Percentiles rank a stretch among this genome's conserved stretches.
These are phyloP conservation scores for Uropetala carovei DNA, from an alignment of 2,888 invertebrate genomes.

Conservation along the genomic window DNA sequence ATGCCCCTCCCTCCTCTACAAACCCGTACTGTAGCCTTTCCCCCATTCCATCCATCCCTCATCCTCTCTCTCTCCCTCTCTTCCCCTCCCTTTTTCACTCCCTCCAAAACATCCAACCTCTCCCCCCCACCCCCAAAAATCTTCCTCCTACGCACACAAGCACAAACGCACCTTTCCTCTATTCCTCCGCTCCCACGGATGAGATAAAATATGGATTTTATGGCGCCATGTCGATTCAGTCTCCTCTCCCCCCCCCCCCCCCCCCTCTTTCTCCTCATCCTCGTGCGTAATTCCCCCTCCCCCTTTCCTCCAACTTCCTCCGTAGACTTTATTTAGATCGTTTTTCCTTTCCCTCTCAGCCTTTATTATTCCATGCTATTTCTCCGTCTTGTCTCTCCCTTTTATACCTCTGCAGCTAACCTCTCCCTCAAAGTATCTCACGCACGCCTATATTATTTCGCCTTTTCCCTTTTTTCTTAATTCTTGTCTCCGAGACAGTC, in stretches of 20 bases:
- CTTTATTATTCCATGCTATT: neutral
- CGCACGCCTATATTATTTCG: neutral
- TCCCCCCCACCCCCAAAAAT: neutral
- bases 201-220: constrained; percentile 60
- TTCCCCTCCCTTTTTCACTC: neutral
- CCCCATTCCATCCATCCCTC: neutral
- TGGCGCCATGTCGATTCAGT: neutral
- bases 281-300: neutral
- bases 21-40: neutral
- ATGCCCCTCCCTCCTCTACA: neutral
- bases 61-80: neutral
- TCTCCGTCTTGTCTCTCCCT: neutral
- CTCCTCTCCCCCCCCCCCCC: neutral
- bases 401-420: neutral
- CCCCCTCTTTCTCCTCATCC: neutral
- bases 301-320: neutral
- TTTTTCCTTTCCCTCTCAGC: neutral
- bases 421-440: neutral
- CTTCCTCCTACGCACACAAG: neutral
- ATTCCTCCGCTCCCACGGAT: neutral
- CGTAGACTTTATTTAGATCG: constrained; percentile 25
- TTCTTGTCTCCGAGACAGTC: neutral
- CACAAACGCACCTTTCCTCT: neutral
- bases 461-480: neutral
- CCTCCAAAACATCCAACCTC: neutral